Base-by-base conservation (phyloP, 1,140 invertebrate genomes). In the Drosophila insularis region DNA sequence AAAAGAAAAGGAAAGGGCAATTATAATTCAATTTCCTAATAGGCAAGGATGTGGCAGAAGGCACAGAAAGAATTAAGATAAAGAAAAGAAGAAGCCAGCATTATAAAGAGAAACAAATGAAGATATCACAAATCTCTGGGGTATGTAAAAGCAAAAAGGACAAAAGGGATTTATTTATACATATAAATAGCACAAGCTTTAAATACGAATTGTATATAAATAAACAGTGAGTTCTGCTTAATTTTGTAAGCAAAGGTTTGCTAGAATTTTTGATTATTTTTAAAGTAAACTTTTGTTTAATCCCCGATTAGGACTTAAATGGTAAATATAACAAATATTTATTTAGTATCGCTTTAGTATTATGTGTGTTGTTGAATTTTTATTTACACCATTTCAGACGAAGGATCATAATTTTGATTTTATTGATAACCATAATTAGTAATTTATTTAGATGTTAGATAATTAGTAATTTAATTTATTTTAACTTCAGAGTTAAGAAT, bases 11-110 rank as follows among this genome's bases (percentile, higher is more conserved):
- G 55, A 35, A 58, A 37, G 31, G 55, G 55, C 55, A 58, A 58
- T 58, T 58, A 58, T 58, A 58, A 58, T 58, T 58, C 55, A 58
- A 58, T 58, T 61, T 61, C 10, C 11, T 39, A 61, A 40, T 61
- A 40, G 37, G 19, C 35, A 37, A 21, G 17, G 11, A 39, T 8
- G 37, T 19, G n/a, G 17, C 43, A 21, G 43, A 19, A 11, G 19
- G 43, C 17, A 5, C 10, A 21, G 10, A 50, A 50, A 50, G 43
- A 50, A 50, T 50, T 50, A 50, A 21, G 43, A 50, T 6, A 21
- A 11, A 50, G 11, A 21, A 21, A 50, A 1, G 43, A 46, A 21
- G 7, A 50, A 50, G 10, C 43, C 43, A 50, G 17, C 43, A 21
- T 50, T 21, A 50, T 21, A 11, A 4, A 10, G 17, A 50, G 43